A percentile compares a stretch with the other conserved stretches of the same genome.
These are phyloP conservation scores for Falco cherrug DNA, from an alignment of 2,797 vertebrate genomes.

Conservation along the genomic window DNA sequence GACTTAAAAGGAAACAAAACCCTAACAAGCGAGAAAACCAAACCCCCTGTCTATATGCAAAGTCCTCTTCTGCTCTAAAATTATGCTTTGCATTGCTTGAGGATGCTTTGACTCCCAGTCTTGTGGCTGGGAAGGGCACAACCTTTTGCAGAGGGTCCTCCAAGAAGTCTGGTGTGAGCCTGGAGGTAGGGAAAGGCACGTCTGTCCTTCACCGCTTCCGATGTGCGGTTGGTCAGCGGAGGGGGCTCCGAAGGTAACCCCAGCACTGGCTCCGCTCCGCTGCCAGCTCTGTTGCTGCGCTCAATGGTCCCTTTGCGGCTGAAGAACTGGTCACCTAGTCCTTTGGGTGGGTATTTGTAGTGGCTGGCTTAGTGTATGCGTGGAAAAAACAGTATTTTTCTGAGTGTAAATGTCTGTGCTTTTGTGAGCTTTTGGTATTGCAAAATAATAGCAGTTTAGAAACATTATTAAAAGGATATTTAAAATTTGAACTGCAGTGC, in stretches of 20 bases:
- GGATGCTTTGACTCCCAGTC: neutral
- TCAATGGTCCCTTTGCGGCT: neutral
- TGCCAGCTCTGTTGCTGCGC: fast-evolving
- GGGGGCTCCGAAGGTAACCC: no score
- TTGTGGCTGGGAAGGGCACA: neutral
- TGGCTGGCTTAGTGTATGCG: neutral
- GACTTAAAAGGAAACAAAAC: neutral
- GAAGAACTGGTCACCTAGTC: no score
- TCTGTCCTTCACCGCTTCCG: neutral
- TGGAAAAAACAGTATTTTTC: neutral
- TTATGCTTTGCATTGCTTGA: neutral
- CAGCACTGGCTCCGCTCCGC: no score
- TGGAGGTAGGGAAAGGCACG: neutral
- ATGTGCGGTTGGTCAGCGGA: fast-evolving
- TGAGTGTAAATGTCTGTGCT: neutral
- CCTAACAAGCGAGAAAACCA: neutral
- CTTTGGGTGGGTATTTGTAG: neutral
- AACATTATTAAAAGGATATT: neutral
- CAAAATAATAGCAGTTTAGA: neutral
- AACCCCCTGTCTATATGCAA: neutral
- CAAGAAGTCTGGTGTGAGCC: neutral
- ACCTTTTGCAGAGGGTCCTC: neutral
- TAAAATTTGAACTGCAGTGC: neutral
- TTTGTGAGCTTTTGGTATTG: neutral
- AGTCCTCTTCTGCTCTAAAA: neutral